Conservation (phyloP, 1,140 invertebrate genomes). For the Ridgeia piscesae region DNA sequence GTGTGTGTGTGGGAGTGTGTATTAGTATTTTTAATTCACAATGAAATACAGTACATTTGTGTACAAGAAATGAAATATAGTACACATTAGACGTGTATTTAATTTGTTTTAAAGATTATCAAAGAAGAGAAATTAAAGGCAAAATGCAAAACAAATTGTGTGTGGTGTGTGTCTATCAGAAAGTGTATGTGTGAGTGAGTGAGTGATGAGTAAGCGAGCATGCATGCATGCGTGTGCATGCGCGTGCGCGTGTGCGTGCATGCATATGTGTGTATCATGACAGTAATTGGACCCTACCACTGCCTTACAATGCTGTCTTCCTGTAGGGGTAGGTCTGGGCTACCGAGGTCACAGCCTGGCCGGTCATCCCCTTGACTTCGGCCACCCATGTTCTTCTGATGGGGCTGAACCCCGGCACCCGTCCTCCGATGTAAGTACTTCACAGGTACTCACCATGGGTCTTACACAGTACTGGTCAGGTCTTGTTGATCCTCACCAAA, state of each 20-base stretch:
- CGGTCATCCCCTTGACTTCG: not conserved
- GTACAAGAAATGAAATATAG: too few relatives aligned
- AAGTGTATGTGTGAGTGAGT: not conserved
- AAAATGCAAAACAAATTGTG: too few relatives aligned
- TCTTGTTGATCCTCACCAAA: too few relatives aligned
- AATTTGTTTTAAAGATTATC: too few relatives aligned
- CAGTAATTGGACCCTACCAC: not conserved
- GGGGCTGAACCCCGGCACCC: not conserved
- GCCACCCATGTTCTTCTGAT: not conserved
- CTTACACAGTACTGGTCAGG: too few relatives aligned
- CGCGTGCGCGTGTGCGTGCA: not conserved
- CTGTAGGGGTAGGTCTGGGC: not conserved
- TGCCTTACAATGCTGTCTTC: not conserved
- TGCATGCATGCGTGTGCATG: not conserved
- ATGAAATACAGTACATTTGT: too few relatives aligned
- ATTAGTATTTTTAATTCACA: too few relatives aligned
- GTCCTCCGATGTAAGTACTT: conserved; percentile 30
- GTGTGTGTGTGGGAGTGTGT: too few relatives aligned
- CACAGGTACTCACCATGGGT: not conserved
- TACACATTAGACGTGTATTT: too few relatives aligned
- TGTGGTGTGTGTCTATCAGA: not conserved
- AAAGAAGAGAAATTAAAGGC: too few relatives aligned
- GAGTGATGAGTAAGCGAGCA: not conserved
- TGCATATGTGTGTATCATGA: not conserved
- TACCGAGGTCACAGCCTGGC: not conserved